phyloP scores from a whole-genome alignment of 2,113 vertebrate genomes.

The Irena cyanogastra region DNA sequence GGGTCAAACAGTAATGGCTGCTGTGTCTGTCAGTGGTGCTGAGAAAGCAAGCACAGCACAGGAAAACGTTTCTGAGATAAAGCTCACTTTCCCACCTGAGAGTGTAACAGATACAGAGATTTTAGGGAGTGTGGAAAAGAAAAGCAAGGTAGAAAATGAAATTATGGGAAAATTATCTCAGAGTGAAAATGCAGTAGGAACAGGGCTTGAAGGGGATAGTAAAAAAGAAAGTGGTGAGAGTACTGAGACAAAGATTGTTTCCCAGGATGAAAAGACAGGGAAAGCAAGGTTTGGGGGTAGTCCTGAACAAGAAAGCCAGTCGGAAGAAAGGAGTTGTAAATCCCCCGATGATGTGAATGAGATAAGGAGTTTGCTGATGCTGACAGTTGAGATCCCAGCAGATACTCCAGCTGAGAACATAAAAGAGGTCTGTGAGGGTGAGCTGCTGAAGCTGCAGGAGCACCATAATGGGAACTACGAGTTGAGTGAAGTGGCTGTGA shows the following conservation, averaged over 20 bases:
- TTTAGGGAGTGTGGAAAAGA: not conserved
- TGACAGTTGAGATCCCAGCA: conserved; percentile 34
- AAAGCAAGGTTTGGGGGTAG: not conserved
- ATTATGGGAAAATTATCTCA: not conserved
- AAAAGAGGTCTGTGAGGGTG: not conserved
- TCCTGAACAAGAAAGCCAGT: not conserved
- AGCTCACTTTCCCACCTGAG: not conserved
- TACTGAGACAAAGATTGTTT: not conserved
- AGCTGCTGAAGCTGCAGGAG: conserved; percentile 13
- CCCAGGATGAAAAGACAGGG: not conserved
- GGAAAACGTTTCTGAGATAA: not conserved
- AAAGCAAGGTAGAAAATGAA: not conserved
- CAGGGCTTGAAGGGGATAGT: not conserved
- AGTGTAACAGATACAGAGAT: not conserved
- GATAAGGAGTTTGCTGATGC: conserved; percentile 64
- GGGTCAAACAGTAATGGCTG: rapidly evolving
- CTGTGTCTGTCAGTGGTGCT: rapidly evolving
- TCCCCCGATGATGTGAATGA: conserved; percentile 53
- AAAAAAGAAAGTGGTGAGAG: not conserved
- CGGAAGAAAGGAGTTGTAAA: not conserved
- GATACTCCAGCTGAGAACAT: not conserved
- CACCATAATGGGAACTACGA: not conserved
- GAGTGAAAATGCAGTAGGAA: not conserved
- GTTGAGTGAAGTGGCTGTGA: not conserved
- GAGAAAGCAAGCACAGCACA: not conserved